phyloP scores from a whole-genome alignment of 2,113 vertebrate species.

The Thermophis baileyi region DNA sequence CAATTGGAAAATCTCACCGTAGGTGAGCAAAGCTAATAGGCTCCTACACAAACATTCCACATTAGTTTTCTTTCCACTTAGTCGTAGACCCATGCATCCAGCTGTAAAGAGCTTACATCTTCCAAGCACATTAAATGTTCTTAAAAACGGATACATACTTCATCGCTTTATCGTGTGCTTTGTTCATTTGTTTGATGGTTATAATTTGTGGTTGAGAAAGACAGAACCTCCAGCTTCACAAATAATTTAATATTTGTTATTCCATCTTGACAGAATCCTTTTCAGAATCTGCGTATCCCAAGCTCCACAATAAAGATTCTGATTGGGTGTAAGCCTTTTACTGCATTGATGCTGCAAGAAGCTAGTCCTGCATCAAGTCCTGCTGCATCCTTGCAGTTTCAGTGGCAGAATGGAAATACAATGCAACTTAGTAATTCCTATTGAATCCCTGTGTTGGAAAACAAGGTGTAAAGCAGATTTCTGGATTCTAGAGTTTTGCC shows the following conservation, averaged over 20 bases:
- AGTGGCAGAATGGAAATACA: too few species aligned
- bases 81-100: background rate
- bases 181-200: background rate
- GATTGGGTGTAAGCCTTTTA: background rate
- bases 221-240: background rate
- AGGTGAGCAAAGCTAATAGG: background rate
- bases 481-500: background rate
- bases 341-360: background rate
- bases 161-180: background rate
- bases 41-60: background rate
- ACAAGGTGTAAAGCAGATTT: background rate
- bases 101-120: background rate
- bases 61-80: background rate
- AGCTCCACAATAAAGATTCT: background rate
- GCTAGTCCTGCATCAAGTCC: background rate
- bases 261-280: background rate
- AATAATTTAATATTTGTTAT: background rate
- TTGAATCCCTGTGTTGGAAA: background rate
- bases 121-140: background rate
- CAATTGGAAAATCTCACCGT: background rate
- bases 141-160: background rate
- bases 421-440: background rate
- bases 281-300: background rate
- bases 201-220: background rate
- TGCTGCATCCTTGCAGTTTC: background rate